Evolutionary conservation across 53 echinoderm and acorn worm species (phyloP), one percentile per base, ranked within the genome.

Genomic region (Echinometra lucunter): DNA sequence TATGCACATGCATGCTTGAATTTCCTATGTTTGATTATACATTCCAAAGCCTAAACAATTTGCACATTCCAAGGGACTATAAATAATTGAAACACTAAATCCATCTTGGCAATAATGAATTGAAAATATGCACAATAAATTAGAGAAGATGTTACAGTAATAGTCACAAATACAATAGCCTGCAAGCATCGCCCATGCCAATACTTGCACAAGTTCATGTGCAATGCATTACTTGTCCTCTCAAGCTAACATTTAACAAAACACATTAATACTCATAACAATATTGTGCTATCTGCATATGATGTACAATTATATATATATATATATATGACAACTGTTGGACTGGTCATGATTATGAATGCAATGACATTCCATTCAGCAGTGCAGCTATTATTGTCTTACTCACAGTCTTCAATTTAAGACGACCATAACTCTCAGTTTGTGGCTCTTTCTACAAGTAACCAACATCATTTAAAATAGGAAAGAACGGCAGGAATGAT

Each of bases 401-500:
- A 91, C 92, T 92, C 78, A 92, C 92, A 37, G 92, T 92, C 78
- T 92, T 92, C 57, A 92, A 78, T n/a, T 92, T 92, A 92, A 75
- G 74, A 47, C 78, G 92, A 78, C 92, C 92, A 78, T 92, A 92
- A 58, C 75, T 92, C 92, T 92, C 75, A n/a, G 30, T 74, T 78
- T 92, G 53, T 74, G 92, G 92, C 78, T 92, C 91, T 66, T 91
- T 91, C 91, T 91, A 91, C 66, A 67, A 91, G 91, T 44, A 30
- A 60, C 57, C 89, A 60, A 89, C 60, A 60, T 89, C 40, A 58
- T 60, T 89, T 37, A 9, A 60, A 89, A 89, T 35, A 47, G 89
- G 58, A 60, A 88, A 85, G 47, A 49, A 85, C 47, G 85, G 28
- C 49, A 49, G 18, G 7, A 16, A 47, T 28, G 49, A 85, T 85